These are phyloP conservation scores for Aphelenchoides besseyi DNA, from an alignment of 1,140 invertebrate genomes.

Conservation along the genomic window DNA sequence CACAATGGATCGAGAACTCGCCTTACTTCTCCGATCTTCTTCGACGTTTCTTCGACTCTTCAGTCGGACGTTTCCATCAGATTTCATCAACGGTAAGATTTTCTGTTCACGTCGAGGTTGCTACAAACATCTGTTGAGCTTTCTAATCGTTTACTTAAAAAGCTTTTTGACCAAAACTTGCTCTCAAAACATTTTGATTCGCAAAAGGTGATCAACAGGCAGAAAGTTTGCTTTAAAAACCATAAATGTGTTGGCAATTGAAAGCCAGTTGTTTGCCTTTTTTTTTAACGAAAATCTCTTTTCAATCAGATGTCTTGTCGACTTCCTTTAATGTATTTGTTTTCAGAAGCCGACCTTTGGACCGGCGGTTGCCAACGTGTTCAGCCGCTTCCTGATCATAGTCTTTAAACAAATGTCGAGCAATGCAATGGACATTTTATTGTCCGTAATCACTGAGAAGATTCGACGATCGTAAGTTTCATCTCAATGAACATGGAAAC, in stretches of 20 bases:
- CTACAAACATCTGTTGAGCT: neutral
- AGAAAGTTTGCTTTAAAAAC: too few species aligned
- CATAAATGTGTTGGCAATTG: too few species aligned
- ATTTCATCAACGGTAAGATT: constrained; percentile 16
- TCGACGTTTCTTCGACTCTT: neutral
- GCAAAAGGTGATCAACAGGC: too few species aligned
- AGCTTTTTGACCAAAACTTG: too few species aligned
- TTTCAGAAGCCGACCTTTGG: constrained; percentile 32
- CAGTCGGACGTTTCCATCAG: constrained; percentile 9
- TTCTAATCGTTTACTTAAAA: too few species aligned
- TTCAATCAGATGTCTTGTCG: too few species aligned
- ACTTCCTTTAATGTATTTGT: too few species aligned
- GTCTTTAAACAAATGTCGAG: neutral
- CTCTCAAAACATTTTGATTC: too few species aligned
- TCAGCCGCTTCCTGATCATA: constrained; percentile 24
- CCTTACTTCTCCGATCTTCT: neutral
- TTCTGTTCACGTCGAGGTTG: neutral
- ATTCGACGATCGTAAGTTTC: neutral
- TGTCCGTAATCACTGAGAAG: neutral
- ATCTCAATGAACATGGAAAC: neutral
- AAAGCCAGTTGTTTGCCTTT: too few species aligned
- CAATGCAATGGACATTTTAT: neutral
- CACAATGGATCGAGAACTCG: constrained; percentile 21
- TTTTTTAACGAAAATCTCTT: too few species aligned
- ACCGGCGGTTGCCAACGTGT: constrained; percentile 22